These are phyloP conservation scores for Eublepharis macularius DNA, from an alignment of 2,113 vertebrate species.

Conservation along the genomic window DNA sequence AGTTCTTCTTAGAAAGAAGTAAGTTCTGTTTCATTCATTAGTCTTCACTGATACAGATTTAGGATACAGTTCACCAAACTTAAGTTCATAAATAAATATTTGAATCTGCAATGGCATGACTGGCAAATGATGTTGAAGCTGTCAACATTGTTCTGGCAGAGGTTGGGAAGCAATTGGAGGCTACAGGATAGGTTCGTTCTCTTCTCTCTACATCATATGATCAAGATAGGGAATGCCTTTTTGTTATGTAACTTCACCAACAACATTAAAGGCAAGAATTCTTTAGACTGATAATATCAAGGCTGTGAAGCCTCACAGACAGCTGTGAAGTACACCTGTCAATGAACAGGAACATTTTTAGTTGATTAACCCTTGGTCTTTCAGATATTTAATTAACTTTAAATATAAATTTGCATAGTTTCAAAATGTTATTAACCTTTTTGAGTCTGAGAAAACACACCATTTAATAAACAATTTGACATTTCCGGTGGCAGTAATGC, in stretches of 20 bases:
- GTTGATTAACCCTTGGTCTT: not conserved
- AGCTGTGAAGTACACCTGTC: not conserved
- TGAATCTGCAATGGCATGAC: not conserved
- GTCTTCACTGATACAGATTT: not conserved
- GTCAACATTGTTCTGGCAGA: not conserved
- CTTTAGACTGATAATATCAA: not conserved
- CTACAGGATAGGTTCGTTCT: not conserved
- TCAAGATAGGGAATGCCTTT: not conserved
- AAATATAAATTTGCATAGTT: not conserved
- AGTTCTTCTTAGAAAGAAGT: not conserved
- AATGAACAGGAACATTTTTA: not conserved
- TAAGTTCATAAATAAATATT: constrained; percentile 2
- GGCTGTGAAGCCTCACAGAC: not conserved
- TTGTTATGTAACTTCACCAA: not conserved
- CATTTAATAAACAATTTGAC: not conserved
- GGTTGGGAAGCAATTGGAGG: not conserved
- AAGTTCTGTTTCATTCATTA: not conserved
- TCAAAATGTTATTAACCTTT: not conserved
- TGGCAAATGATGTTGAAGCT: not conserved
- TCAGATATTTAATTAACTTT: not conserved
- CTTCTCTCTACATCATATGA: not conserved
- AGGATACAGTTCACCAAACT: not conserved
- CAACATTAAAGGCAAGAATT: not conserved
- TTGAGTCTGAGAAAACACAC: not conserved
- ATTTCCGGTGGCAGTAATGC: too few relatives aligned